A percentile compares a stretch with the other conserved stretches of the same genome.
Evolutionary conservation across 2,888 invertebrate species (phyloP).

Genomic region (Dynastes hyllus): DNA sequence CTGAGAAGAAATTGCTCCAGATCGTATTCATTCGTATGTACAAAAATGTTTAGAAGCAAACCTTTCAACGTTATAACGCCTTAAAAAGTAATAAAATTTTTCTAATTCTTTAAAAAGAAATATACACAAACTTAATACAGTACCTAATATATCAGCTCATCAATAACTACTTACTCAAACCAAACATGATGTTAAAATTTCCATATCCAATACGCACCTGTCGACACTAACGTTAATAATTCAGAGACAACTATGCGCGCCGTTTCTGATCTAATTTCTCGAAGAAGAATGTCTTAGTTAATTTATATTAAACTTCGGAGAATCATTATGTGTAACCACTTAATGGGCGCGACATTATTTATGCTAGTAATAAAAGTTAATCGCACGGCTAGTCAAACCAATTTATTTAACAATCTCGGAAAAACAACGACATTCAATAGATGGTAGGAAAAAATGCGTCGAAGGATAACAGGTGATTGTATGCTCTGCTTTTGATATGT

Average conservation of each 20-base stretch:
- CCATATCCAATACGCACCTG: background rate
- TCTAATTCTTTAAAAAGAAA: too few relatives aligned
- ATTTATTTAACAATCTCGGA: slow-evolving; percentile 15
- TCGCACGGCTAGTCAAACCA: background rate
- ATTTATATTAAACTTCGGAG: background rate
- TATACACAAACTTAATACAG: too few relatives aligned
- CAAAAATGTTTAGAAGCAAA: too few relatives aligned
- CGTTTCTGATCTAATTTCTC: slow-evolving; percentile 20
- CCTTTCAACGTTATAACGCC: too few relatives aligned
- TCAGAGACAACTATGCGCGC: background rate
- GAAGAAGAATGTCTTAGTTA: slow-evolving; percentile 24
- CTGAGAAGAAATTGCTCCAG: too few relatives aligned
- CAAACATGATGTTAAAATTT: background rate
- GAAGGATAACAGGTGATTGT: slow-evolving; percentile 21
- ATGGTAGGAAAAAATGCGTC: background rate
- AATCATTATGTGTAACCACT: background rate
- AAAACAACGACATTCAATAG: slow-evolving; percentile 8
- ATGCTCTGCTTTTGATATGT: background rate
- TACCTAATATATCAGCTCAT: too few relatives aligned
- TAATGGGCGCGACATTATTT: slow-evolving; percentile 11
- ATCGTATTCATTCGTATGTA: too few relatives aligned
- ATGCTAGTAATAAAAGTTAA: slow-evolving; percentile 18
- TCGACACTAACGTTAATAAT: slow-evolving; percentile 19
- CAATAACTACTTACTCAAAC: background rate
- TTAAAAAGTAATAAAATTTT: too few relatives aligned